Percentiles rank a stretch among this genome's conserved stretches.
phyloP scores from a whole-genome alignment of 1,140 invertebrate species.

The Zaprionus gabonicus region DNA sequence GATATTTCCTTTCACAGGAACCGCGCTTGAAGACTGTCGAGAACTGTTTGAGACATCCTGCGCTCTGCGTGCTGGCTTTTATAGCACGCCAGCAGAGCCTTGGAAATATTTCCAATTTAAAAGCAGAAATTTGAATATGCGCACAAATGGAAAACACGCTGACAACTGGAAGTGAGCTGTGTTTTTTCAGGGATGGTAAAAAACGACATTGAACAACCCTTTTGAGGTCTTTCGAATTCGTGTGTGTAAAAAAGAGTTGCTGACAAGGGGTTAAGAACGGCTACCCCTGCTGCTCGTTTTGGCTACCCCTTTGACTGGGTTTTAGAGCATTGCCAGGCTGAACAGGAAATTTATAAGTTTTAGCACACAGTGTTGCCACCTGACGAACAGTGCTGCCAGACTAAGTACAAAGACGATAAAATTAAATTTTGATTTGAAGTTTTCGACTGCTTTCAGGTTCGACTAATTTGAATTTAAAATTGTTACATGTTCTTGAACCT shows the following conservation, averaged over 20 bases:
- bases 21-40: conserved; percentile 30
- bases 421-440: not conserved
- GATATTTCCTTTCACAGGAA: conserved; percentile 12
- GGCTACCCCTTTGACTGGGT: conserved; percentile 21
- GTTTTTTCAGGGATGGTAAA: conserved; percentile 31
- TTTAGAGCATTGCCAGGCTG: conserved; percentile 16
- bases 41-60: conserved; percentile 47
- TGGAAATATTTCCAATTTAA: conserved; percentile 70
- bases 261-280: conserved; percentile 10
- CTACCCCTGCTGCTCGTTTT: conserved; percentile 16
- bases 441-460: not conserved
- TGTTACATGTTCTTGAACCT: not conserved
- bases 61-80: conserved; percentile 33
- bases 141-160: conserved; percentile 43
- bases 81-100: conserved; percentile 33
- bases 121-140: conserved; percentile 74
- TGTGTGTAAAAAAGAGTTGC: conserved; percentile 21
- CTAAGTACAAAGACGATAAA: not conserved
- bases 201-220: conserved; percentile 55
- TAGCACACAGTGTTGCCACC: conserved; percentile 43
- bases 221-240: conserved; percentile 14
- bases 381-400: conserved; percentile 34
- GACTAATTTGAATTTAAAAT: conserved; percentile 1
- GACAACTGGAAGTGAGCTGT: conserved; percentile 36
- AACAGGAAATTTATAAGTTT: conserved; percentile 1